Base-by-base conservation (phyloP, 2,888 invertebrate species). In the Tuta absoluta region DNA sequence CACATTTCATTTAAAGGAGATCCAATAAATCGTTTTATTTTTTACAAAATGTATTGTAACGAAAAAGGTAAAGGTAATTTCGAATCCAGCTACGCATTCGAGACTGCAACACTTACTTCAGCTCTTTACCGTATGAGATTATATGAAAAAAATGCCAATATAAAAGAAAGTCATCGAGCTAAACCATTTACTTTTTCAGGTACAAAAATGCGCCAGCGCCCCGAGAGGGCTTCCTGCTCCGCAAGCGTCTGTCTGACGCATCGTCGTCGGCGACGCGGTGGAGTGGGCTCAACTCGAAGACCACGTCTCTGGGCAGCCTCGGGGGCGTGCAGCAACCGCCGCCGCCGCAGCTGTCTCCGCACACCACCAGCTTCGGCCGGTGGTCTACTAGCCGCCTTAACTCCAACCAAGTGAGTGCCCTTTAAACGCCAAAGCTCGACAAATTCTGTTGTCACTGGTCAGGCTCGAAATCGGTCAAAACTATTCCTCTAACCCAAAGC, bases 231-330 rank as follows among this genome's bases (percentile, higher is more conserved):
- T 97, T 96, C 89, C 93, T 96, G 67, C 93, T 96, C 67, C 95
- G 96, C 76, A 96, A 96, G 89, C 94, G 95, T 74, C 92, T 95
- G 82, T 95, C 94, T 79, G 95, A 95, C 80, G 93, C 93, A 63
- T 93, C 93, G 10, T 91, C 93, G 66, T 93, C 93, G 76, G 93
- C 92, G 75, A 91, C 92, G 72, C 92, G 84, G 81, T 93, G 84
- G 93, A 91, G 93, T 73, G 95, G 95, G 12, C 93, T 96, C 76
- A 95, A 95, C 85, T 95, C 95, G 73, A 97, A 97, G 92, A 97
- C 97, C 71, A 97, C 97, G 59, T 97, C 97, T 58, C 93, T 97
- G 66, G 96, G 95, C 81, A 95, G 95, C 77, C 92, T 96, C 71
- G 95, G 95, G 59, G 85, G 80, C 12, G 83, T 77, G 63, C 82